Base-by-base conservation (phyloP, 2,797 vertebrate genomes). In the Phylloscopus collybita region DNA sequence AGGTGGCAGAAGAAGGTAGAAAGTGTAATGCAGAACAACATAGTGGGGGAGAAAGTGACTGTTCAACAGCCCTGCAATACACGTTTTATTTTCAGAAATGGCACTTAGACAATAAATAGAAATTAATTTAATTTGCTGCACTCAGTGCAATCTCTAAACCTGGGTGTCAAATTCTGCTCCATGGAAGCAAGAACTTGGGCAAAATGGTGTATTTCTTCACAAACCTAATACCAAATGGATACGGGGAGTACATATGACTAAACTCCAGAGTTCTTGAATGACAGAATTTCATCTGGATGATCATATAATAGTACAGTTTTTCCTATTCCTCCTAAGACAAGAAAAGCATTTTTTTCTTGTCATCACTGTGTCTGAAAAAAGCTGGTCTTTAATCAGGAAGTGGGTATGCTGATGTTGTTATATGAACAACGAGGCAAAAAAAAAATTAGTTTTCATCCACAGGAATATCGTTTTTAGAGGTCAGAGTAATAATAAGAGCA, bases 21-120 rank as follows among this genome's bases (percentile, higher is more conserved):
- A 5, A 74, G 13, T 16, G 10, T 17, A 66, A 65, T 10, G 38
- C 42, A 70, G 54, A 91, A 42, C 16, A 67, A 16, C 23, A 38
- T 3, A 1, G 9, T 17, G 3, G 4, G 13, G 11, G 7, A 4
- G 5, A 42, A 30, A 20, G 25, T 13, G n/a, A 15, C 38, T 34
- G 36, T 26, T 72, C 44, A 51, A n/a, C 13, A 26, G 16, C 23
- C 30, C 16, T 30, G 34, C 34, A 70, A 14, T 16, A 49, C 45
- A 84, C 42, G 13, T 80, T 70, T 66, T 66, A 20, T 34, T 84
- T 69, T 45, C 70, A 70, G 40, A 69, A 86, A 61, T 16, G 8
- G 42, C 49, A 67, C 22, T 54, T 47, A 22, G 18, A 50, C 13
- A 79, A 59, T 29, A 70, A 87, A 86, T 18, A 72, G 14, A 69